These are phyloP conservation scores for Eriocheir sinensis DNA, from an alignment of 1,140 invertebrate species.

Conservation along the genomic window DNA sequence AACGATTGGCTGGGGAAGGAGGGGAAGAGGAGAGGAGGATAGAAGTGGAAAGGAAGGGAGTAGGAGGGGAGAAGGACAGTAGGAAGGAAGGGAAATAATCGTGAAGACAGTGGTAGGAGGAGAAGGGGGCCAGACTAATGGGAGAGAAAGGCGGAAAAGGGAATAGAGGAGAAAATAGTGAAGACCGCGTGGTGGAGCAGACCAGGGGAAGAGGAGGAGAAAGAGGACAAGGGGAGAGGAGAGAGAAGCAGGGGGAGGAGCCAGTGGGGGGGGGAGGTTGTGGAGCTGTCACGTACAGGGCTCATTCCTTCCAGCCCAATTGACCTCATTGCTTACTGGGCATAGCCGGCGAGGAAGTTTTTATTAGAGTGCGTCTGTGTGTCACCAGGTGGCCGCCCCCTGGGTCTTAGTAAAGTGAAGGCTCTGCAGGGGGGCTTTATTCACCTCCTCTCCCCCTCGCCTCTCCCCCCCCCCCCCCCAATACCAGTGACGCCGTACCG, in stretches of 20 bases:
- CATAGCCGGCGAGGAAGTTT: neutral
- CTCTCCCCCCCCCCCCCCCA: no score
- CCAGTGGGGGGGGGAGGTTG: neutral
- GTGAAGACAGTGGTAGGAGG: no score
- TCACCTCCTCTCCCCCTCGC: no score
- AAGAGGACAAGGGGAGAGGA: neutral
- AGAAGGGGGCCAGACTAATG: no score
- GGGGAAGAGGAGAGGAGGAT: neutral
- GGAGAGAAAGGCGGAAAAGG: no score
- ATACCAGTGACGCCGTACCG: no score
- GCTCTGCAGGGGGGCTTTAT: no score
- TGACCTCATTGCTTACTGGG: neutral
- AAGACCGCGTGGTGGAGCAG: no score
- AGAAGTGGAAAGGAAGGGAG: neutral
- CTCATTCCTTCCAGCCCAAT: conserved; percentile 1
- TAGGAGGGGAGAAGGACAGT: no score
- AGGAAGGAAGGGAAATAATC: no score
- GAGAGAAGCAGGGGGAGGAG: neutral
- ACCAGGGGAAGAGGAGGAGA: neutral
- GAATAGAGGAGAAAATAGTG: no score
- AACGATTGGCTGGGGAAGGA: neutral
- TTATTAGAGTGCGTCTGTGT: neutral
- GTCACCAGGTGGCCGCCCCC: neutral
- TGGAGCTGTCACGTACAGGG: neutral
- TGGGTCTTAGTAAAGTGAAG: neutral